Evolutionary conservation across 2,113 vertebrate species (phyloP), one percentile per base, ranked within the genome.

Genomic region (Lophius piscatorius): DNA sequence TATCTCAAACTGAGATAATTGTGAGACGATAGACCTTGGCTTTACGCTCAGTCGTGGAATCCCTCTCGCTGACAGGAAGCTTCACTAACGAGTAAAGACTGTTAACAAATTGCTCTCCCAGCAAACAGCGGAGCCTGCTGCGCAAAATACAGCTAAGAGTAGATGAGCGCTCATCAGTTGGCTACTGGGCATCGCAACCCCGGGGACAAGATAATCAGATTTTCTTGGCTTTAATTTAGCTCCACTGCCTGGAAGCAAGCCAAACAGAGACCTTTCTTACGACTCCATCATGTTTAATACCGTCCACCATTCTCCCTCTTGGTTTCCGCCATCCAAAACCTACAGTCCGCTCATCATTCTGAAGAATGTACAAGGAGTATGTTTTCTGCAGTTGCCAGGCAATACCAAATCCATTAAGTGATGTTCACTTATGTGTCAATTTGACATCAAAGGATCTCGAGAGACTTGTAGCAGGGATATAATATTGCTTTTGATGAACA

Each of bases 71-170:
- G 84, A 76, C 67, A 91, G 91, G 88, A 94, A 94, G 91, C 88
- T 39, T 82, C 89, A 87, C 87, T 94, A 95, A 96, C 88, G 85
- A 93, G 87, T 82, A 88, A 82, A 95, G 94, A 95, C 92, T 93
- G 90, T 92, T 92, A 93, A 94, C 94, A 95, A 96, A 95, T 94
- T 92, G 91, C 83, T 87, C 91, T 92, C 90, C 77, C 70, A 86
- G 91, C 88, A 64, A 91, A 85, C 76, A 87, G 78, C 74, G 86
- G 84, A 80, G 88, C 88, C 81, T 69, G 61, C 81, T 85, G 72
- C 38, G 55, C 71, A 87, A 86, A 71, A 61, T 24, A 0, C 24
- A 77, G 84, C 77, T 82, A 82, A 80, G 79, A 87, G 80, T 89
- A 91, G 90, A 93, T 87, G 91, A 92, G 87, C 82, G 84, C 84